These are phyloP conservation scores for Eristalis tenax DNA, from an alignment of 2,888 invertebrate genomes.

Conservation along the genomic window DNA sequence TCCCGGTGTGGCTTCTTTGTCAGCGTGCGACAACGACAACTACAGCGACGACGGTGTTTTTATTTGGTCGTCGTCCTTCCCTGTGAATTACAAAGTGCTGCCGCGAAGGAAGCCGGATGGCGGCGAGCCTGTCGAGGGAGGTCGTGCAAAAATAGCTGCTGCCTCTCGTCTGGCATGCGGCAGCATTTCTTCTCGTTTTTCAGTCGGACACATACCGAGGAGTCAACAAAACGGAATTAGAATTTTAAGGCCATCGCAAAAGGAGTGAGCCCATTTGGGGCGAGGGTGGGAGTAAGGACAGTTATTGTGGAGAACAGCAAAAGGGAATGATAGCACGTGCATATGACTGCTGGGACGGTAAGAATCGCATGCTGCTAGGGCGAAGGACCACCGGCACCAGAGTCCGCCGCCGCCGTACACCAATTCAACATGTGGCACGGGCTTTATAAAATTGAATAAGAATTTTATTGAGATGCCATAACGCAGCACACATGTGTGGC, in stretches of 20 bases:
- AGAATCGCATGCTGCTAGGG: slow-evolving; percentile 55
- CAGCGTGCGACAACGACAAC: slow-evolving; percentile 45
- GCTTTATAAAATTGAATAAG: slow-evolving; percentile 70
- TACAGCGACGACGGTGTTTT: slow-evolving; percentile 29
- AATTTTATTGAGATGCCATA: slow-evolving; percentile 68
- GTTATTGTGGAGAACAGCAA: slow-evolving; percentile 49
- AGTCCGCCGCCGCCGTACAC: neutral
- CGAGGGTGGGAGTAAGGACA: neutral
- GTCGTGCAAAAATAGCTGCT: slow-evolving; percentile 40
- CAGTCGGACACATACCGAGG: slow-evolving; percentile 61
- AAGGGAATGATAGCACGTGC: slow-evolving; percentile 51
- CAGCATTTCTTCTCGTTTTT: slow-evolving; percentile 52
- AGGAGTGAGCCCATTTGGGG: neutral
- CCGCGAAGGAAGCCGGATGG: slow-evolving; percentile 8
- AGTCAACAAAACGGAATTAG: slow-evolving; percentile 71
- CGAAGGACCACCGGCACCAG: slow-evolving; percentile 1
- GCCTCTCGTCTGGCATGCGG: slow-evolving; percentile 65
- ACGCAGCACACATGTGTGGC: slow-evolving; percentile 45
- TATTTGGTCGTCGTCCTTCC: slow-evolving; percentile 32
- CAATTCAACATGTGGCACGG: slow-evolving; percentile 67
- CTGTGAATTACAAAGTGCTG: slow-evolving; percentile 28
- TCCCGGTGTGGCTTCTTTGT: slow-evolving; percentile 46
- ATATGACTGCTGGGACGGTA: slow-evolving; percentile 24
- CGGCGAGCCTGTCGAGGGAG: slow-evolving; percentile 23
- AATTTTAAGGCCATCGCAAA: slow-evolving; percentile 60